Percentiles rank a stretch among this genome's conserved stretches.
These are phyloP conservation scores for Heliconius erato DNA, from an alignment of 2,888 invertebrate species.

Conservation along the genomic window DNA sequence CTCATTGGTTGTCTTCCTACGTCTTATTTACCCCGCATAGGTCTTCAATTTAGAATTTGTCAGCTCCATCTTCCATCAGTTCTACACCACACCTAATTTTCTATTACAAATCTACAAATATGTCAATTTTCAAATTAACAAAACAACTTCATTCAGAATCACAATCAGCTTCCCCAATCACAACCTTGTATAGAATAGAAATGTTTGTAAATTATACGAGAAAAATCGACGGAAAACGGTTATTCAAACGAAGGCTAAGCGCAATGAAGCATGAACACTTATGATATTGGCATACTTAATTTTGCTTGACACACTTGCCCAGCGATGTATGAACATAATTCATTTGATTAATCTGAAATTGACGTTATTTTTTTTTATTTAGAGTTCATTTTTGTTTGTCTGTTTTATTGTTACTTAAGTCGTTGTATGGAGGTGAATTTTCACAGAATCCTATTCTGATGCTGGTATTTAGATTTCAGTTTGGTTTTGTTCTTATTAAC, in stretches of 20 bases:
- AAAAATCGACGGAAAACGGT: conserved; percentile 83
- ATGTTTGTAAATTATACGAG: conserved; percentile 71
- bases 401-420: conserved; percentile 25
- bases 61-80: too few species aligned
- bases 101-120: too few species aligned
- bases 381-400: conserved; percentile 42
- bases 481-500: not conserved
- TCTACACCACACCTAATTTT: too few species aligned
- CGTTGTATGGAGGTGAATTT: conserved; percentile 37
- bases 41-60: too few species aligned
- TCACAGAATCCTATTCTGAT: conserved; percentile 46
- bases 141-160: not conserved
- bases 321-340: conserved; percentile 62
- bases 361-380: conserved; percentile 30
- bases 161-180: conserved; percentile 57
- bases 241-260: conserved; percentile 77
- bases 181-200: conserved; percentile 78
- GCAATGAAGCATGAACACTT: conserved; percentile 77
- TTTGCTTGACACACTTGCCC: conserved; percentile 81
- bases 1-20: too few species aligned
- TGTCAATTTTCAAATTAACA: not conserved
- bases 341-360: conserved; percentile 37
- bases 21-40: too few species aligned
- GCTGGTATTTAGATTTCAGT: conserved; percentile 15
- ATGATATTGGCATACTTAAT: conserved; percentile 85